These are phyloP conservation scores for Vollenhovia emeryi DNA, from an alignment of 1,140 invertebrate genomes.

Conservation along the genomic window DNA sequence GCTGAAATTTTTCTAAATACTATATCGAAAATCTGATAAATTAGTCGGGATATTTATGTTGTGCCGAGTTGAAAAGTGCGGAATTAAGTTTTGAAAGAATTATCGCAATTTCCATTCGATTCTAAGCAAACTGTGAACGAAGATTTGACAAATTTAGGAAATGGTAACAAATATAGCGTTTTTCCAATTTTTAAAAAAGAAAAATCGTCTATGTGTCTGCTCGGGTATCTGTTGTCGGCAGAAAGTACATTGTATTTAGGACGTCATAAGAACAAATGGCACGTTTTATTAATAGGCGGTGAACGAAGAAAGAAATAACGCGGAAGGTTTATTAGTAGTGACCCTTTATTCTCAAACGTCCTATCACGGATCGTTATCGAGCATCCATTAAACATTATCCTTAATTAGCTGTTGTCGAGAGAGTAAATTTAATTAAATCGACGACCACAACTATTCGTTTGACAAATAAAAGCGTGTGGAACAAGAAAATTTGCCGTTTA, in stretches of 20 bases:
- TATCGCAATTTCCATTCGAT: background rate
- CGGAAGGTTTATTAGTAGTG: constrained; percentile 8
- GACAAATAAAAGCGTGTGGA: background rate
- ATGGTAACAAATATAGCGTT: background rate
- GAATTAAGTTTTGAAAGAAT: background rate
- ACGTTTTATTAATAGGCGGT: constrained; percentile 14
- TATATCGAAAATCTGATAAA: background rate
- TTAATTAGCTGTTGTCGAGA: background rate
- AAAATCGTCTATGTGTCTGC: background rate
- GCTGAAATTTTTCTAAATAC: background rate
- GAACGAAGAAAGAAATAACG: constrained; percentile 14
- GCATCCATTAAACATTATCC: too few relatives aligned
- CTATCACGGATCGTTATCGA: constrained; percentile 7
- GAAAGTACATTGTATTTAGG: background rate
- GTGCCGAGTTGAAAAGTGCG: background rate
- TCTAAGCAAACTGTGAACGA: background rate
- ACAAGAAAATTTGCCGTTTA: background rate
- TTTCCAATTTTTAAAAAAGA: background rate
- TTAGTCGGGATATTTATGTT: background rate
- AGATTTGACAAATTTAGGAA: background rate
- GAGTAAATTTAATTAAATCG: constrained; percentile 40
- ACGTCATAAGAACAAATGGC: background rate
- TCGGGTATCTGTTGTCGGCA: too few relatives aligned
- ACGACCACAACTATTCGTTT: background rate
- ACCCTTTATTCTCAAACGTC: background rate